Evolutionary conservation across 2,113 vertebrate genomes (phyloP), one percentile per base, ranked within the genome.

Genomic region (Crypturellus undulatus): DNA sequence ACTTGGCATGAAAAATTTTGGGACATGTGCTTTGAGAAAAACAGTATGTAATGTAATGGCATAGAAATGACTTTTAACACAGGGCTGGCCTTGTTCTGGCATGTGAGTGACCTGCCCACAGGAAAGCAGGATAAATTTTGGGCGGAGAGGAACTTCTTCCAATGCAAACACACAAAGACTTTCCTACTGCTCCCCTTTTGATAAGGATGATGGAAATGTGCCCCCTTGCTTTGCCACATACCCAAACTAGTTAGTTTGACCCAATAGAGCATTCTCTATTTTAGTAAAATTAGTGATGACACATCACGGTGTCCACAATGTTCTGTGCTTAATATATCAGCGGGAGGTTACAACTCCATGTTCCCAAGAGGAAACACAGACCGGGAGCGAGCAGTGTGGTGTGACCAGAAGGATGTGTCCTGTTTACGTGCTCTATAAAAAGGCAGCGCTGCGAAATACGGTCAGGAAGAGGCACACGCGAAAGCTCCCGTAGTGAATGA

Each of bases 241-340:
- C 28, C 36, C 71, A 59, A 88, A 63, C 45, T 54, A n/a, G n/a
- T 88, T 85, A 59, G 26, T 73, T 87, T 88, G 68, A 68, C 64
- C 65, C 36, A 30, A 4, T 67, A 30, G 20, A 67, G 40, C 40
- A 40, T 10, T 78, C 38, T 92, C 0, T 90, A 42, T 80, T 90
- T 95, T 64, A 79, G 32, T 43, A 34, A 78, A 90, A 60, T 76
- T 49, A 59, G 77, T 45, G 18, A 36, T 49, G 64, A 84, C 63
- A 52, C 3, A 4, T 87, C 43, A 51, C 4, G 47, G n/a, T 89
- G 34, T 84, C 65, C 79, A 79, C 85, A 91, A 79, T 63, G 49
- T 92, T 92, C 84, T 87, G 63, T 73, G 13, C 45, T 91, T 94
- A 73, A 63, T 93, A 47, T 82, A 67, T 77, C 78, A 87, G 65